A percentile compares a stretch with the other conserved stretches of the same genome.
Evolutionary conservation across 2,113 vertebrate species (phyloP).

Genomic region (Nibea albiflora): DNA sequence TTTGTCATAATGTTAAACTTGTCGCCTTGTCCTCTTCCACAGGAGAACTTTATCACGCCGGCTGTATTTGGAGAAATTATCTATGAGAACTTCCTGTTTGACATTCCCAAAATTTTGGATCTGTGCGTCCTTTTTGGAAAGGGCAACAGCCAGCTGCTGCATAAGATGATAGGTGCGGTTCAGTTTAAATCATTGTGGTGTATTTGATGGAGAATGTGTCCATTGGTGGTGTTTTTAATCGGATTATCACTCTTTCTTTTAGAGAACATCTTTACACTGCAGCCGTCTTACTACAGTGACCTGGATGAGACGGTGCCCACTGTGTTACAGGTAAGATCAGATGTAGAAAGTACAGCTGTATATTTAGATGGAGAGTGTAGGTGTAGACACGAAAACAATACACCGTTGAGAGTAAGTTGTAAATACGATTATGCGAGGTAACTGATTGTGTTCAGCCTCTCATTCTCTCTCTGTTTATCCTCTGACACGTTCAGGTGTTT

Average conservation of each 20-base stretch:
- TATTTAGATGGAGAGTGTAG: background rate
- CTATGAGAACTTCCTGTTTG: slow-evolving; percentile 97
- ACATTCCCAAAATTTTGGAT: slow-evolving; percentile 98
- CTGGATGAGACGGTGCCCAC: slow-evolving; percentile 92
- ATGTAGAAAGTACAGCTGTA: background rate
- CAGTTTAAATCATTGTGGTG: background rate
- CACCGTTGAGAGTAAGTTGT: background rate
- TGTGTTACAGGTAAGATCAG: slow-evolving; percentile 78
- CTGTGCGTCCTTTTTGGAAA: slow-evolving; percentile 96
- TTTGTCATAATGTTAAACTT: background rate
- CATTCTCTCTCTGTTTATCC: background rate
- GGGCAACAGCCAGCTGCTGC: slow-evolving; percentile 91
- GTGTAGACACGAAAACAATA: background rate
- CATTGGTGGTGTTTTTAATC: background rate
- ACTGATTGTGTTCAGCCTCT: background rate
- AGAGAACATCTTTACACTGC: slow-evolving; percentile 97
- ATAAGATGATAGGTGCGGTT: slow-evolving; percentile 94
- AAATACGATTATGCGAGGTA: background rate
- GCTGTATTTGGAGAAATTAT: slow-evolving; percentile 95
- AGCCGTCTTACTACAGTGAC: slow-evolving; percentile 93
- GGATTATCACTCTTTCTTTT: background rate
- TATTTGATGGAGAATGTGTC: background rate
- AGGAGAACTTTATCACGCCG: slow-evolving; percentile 95
- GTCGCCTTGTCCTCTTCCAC: background rate
- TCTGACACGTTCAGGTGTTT: slow-evolving; percentile 85